Evolutionary conservation across 2,888 invertebrate species (phyloP), one percentile per base, ranked within the genome.

Genomic region (Melikaiella ostensackeni): DNA sequence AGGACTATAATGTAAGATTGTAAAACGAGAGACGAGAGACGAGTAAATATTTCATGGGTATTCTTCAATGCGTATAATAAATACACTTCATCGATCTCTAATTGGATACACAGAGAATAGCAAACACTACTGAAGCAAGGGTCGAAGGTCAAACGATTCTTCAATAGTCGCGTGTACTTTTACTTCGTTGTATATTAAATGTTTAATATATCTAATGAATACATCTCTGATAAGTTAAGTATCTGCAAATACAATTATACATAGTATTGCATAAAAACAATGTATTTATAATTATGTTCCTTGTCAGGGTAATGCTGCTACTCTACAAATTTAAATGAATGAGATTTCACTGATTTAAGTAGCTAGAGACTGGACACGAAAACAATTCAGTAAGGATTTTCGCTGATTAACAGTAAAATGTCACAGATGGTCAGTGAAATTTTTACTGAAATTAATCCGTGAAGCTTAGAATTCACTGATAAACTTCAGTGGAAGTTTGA

Each of bases 101-200:
- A 42, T 64, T 64, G 64, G 64, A 21, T 64, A 19, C 16, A 19
- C 11, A 64, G 16, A 64, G 42, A 24, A 21, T 35, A n/a, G 35
- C 35, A 38, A n/a, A 33, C 35, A n/a, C 35, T 33, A 35, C n/a
- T 21, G 13, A 24, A 35, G 9, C 63, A 63, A 35, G 38, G 42
- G 35, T 42, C 42, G 42, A 64, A 64, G 64, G 64, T 64, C 38
- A 64, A 64, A 64, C 19, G 24, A 64, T 19, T 64, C 64, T 64
- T 42, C 24, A 64, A 42, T 64, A 64, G 38, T 27, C 64, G 7
- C 27, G 64, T 64, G 42, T 64, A 64, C 64, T 42, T 64, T 64
- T 64, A 42, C 16, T 42, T 35, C 7, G 64, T 38, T 24, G 16
- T 24, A 42, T 42, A n/a, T 13, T 21, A 33, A 38, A 38, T n/a